phyloP scores from a whole-genome alignment of 1,140 invertebrate genomes.

The Drusus annulatus region DNA sequence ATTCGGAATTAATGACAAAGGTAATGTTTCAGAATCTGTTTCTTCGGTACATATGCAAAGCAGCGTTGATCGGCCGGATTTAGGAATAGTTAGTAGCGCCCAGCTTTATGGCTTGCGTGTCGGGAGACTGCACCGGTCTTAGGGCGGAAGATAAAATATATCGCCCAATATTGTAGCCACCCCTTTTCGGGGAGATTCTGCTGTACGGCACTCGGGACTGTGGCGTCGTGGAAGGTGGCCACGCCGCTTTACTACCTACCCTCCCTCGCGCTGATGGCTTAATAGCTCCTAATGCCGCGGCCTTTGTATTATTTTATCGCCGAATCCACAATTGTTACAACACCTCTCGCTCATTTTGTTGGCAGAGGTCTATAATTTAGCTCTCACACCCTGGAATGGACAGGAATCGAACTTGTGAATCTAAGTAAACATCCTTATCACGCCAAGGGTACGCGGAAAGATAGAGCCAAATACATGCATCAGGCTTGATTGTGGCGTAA shows the following conservation, averaged over 20 bases:
- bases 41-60: not conserved
- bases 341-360: conserved; percentile 30
- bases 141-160: not conserved
- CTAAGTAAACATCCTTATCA: conserved; percentile 13
- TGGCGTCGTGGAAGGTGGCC: not conserved
- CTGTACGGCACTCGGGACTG: conserved; percentile 1
- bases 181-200: not conserved
- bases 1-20: no score
- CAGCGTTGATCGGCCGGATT: conserved; percentile 14
- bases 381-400: not conserved
- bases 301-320: conserved; percentile 26
- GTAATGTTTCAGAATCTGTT: no score
- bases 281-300: conserved; percentile 14
- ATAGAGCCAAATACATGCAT: no score
- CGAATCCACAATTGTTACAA: conserved; percentile 27
- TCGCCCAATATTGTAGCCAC: not conserved
- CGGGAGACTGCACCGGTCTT: conserved; percentile 1
- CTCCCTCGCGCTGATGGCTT: not conserved
- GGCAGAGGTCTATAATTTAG: conserved; percentile 24
- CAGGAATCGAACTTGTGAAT: no score
- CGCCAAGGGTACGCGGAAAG: not conserved
- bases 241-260: not conserved
- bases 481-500: no score
- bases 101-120: not conserved
- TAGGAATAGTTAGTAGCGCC: not conserved